phyloP scores from a whole-genome alignment of 92 coral and sea anemone genomes.

The Virgularia gustaviana region DNA sequence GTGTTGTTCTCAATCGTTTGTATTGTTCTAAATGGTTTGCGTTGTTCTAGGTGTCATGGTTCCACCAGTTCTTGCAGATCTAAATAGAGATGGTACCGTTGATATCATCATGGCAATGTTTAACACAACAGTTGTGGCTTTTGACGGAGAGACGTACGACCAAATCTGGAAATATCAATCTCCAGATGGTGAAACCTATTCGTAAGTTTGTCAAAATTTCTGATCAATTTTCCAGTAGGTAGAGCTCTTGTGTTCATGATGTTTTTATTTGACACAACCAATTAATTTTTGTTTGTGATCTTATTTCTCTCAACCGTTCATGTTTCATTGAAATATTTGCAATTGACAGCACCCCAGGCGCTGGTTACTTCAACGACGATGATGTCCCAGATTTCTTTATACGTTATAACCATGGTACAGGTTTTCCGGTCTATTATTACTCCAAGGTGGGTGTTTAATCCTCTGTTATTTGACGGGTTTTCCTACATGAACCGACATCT shows the following conservation, averaged over 20 bases:
- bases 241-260: no score
- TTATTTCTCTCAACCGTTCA: background rate
- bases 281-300: background rate
- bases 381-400: constrained; percentile 83
- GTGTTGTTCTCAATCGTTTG: background rate
- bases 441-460: constrained; percentile 64
- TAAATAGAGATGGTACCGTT: constrained; percentile 87
- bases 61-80: constrained; percentile 90
- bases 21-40: no score
- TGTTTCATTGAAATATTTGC: background rate
- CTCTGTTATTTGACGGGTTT: no score
- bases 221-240: no score
- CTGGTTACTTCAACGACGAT: constrained; percentile 83
- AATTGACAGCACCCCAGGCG: constrained; percentile 73
- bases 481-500: no score
- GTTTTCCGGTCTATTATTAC: constrained; percentile 84
- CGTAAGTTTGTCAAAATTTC: constrained; percentile 72
- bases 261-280: background rate
- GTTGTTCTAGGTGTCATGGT: constrained; percentile 84
- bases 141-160: constrained; percentile 85
- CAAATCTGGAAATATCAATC: constrained; percentile 70
- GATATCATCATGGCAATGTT: constrained; percentile 93
- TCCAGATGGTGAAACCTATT: constrained; percentile 87
- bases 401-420: constrained; percentile 80
- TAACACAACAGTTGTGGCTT: constrained; percentile 80